Evolutionary conservation across 2,888 invertebrate species (phyloP), one percentile per base, ranked within the genome.

Genomic region (Phyllotreta striolata): DNA sequence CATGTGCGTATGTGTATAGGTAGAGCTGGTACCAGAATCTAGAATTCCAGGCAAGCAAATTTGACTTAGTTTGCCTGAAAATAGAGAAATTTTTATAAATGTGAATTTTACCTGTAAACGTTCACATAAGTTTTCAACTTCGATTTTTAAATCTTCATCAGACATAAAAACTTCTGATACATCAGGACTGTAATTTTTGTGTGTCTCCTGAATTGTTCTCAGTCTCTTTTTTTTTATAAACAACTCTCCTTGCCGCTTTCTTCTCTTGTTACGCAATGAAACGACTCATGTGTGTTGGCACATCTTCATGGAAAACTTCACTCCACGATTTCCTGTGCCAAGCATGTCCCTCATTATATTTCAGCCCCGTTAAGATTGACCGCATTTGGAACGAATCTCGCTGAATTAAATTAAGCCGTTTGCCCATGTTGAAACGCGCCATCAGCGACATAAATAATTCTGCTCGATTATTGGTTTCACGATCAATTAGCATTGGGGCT

Each of bases 391-490:
- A 70, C 4, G 69, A 69, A 1, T 66, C 65, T 2, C 68, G 38
- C 46, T 67, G 66, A 1, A 68, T 62, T 7, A 70, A 55, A 64
- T 70, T 70, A 35, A 70, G 14, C 39, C 69, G 24, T 54, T 69
- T 70, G 2, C 69, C 67, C 35, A 35, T 38, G 56, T 69, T 70
- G 57, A 67, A 70, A 46, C 64, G 24, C n/a, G 69, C 64, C 14
- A 69, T 60, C 3, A 69, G 55, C 54, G 62, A 63, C 66, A 67
- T 69, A 4, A 70, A 55, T 24, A 59, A 40, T 54, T 68, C 66
- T 8, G 66, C 58, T 37, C 64, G 24, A 47, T 68, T 71, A 14
- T 68, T 69, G 40, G 66, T 70, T 52, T 69, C 66, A 49, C 68
- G 66, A 44, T 61, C 62, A 1, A 69, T 56, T 13, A 71, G 39